phyloP scores from a whole-genome alignment of 2,888 invertebrate genomes.

The Sinopyrophorus schimmeli region DNA sequence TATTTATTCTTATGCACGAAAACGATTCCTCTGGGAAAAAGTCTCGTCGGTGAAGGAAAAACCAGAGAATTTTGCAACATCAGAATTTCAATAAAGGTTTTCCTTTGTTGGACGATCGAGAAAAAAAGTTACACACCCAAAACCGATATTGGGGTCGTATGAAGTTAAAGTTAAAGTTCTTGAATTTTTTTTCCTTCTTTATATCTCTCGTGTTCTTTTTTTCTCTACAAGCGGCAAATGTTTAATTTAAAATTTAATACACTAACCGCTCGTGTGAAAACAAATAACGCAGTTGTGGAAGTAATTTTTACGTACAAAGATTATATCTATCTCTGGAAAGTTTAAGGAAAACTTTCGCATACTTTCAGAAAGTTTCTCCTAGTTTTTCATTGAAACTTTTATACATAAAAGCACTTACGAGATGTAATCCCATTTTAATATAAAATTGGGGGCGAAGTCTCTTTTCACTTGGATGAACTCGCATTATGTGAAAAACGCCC shows the following conservation, averaged over 20 bases:
- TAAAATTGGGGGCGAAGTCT: slow-evolving; percentile 7
- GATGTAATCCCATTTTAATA: slow-evolving; percentile 20
- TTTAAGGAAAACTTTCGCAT: slow-evolving; percentile 16
- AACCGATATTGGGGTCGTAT: slow-evolving; percentile 9
- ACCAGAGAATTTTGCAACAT: slow-evolving; percentile 10
- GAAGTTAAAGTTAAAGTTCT: slow-evolving; percentile 9
- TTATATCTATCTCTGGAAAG: too few species aligned
- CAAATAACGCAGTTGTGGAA: too few species aligned
- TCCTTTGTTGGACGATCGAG: slow-evolving; percentile 19
- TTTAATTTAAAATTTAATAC: too few species aligned
- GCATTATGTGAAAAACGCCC: slow-evolving; percentile 10
- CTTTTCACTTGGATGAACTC: slow-evolving; percentile 7
- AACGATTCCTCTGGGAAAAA: too few species aligned
- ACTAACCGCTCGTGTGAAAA: too few species aligned
- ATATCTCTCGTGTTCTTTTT: too few species aligned
- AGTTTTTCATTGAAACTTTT: slow-evolving; percentile 13
- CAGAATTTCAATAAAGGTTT: slow-evolving; percentile 25
- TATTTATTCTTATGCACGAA: too few species aligned
- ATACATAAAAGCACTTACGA: slow-evolving; percentile 13
- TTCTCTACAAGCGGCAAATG: too few species aligned
- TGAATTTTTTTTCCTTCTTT: too few species aligned
- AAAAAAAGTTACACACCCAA: slow-evolving; percentile 13
- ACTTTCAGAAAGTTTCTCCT: neutral
- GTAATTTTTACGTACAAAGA: too few species aligned
- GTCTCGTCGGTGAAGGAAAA: too few species aligned